Evolutionary conservation across 1,140 invertebrate species (phyloP).

Genomic region (Caerostris extrusa): DNA sequence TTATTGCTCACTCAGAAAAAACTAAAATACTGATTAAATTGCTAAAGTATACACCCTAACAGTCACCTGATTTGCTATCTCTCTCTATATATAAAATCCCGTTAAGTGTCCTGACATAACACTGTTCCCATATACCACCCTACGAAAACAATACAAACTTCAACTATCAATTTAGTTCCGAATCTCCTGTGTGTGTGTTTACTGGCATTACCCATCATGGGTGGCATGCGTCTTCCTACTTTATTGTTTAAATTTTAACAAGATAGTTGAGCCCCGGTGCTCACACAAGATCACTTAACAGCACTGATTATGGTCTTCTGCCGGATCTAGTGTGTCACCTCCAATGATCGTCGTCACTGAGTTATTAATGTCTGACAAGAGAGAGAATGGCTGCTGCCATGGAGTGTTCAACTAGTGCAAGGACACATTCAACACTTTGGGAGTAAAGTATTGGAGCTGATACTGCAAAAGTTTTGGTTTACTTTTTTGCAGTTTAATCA

Average conservation of each 20-base stretch:
- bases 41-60: too few relatives aligned
- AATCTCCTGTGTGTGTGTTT: background rate
- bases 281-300: constrained; percentile 22
- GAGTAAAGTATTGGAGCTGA: too few relatives aligned
- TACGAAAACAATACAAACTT: background rate
- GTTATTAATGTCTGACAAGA: background rate
- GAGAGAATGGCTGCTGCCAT: background rate
- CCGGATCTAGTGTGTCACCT: background rate
- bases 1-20: too few relatives aligned
- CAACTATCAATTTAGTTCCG: background rate
- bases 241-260: constrained; percentile 47
- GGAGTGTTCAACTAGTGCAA: background rate
- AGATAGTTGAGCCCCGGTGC: constrained; percentile 4
- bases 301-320: background rate
- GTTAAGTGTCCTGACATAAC: too few relatives aligned
- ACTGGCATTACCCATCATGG: background rate
- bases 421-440: too few relatives aligned
- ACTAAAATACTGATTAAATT: too few relatives aligned
- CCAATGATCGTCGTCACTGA: constrained; percentile 18
- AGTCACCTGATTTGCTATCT: too few relatives aligned
- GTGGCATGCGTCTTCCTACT: background rate
- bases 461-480: too few relatives aligned
- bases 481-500: too few relatives aligned
- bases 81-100: too few relatives aligned
- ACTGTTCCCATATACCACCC: too few relatives aligned